phyloP scores from a whole-genome alignment of 2,797 vertebrate genomes.

The Notolepis coatsorum region DNA sequence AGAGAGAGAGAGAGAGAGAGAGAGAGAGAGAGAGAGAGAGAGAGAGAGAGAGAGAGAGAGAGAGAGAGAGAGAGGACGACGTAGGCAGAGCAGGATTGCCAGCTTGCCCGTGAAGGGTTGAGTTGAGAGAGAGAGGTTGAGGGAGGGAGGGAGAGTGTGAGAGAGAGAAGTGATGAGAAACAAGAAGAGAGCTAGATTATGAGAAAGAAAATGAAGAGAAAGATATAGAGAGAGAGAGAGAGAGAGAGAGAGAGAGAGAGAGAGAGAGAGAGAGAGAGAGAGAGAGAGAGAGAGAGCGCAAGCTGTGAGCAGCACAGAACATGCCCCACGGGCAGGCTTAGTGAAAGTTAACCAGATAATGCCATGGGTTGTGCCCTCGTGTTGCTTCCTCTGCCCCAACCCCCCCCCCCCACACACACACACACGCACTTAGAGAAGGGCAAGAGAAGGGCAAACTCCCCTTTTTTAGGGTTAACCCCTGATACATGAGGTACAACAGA shows the following conservation, averaged over 20 bases:
- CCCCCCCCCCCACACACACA: too few species aligned
- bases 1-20: slow-evolving; percentile 4
- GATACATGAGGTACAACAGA: not conserved
- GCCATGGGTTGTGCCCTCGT: not conserved
- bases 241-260: not conserved
- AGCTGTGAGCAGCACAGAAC: not conserved
- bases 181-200: too few species aligned
- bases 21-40: not conserved
- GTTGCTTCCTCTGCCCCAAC: not conserved
- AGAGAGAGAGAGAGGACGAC: not conserved
- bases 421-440: not conserved
- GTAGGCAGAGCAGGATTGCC: slow-evolving; percentile 1
- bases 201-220: slow-evolving; percentile 38
- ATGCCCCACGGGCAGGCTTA: slow-evolving; percentile 6
- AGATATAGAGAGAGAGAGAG: not conserved
- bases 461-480: not conserved
- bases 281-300: not conserved
- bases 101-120: slow-evolving; percentile 18
- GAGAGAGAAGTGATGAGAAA: slow-evolving; percentile 1
- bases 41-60: slow-evolving; percentile 5
- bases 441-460: not conserved
- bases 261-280: not conserved
- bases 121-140: slow-evolving; percentile 19
- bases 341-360: slow-evolving; percentile 6
- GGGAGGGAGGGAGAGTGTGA: not conserved